phyloP scores from a whole-genome alignment of 2,113 vertebrate species.

The Ammodytes marinus region DNA sequence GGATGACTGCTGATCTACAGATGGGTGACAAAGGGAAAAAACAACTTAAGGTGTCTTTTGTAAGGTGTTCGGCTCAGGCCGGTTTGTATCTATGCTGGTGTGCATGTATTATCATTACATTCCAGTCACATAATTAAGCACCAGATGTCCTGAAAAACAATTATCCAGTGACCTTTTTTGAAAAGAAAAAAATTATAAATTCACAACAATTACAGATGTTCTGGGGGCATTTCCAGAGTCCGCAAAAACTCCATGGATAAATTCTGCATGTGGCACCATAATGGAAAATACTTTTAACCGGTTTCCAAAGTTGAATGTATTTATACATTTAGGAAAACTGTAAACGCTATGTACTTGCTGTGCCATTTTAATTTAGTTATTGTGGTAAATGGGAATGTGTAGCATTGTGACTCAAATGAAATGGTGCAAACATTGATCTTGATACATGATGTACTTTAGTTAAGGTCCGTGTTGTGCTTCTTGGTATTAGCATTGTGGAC shows the following conservation, averaged over 20 bases:
- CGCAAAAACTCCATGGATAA: neutral
- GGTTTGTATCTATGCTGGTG: neutral
- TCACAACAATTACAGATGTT: neutral
- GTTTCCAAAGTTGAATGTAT: neutral
- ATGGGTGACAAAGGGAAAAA: conserved; percentile 1
- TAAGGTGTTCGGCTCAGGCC: neutral
- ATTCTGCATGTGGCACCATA: neutral
- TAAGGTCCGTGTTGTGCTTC: neutral
- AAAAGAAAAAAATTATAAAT: neutral
- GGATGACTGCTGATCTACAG: conserved; percentile 9
- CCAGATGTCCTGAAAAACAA: neutral
- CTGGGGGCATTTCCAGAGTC: neutral
- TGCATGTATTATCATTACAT: conserved; percentile 2
- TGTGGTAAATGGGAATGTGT: too few species aligned
- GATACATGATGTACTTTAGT: neutral
- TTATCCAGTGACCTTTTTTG: neutral
- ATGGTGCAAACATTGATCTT: too few species aligned
- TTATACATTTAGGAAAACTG: neutral
- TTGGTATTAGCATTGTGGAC: neutral
- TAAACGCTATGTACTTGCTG: neutral
- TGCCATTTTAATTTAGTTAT: too few species aligned
- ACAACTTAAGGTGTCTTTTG: neutral
- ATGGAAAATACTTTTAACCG: neutral
- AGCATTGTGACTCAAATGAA: too few species aligned
- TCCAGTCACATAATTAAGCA: conserved; percentile 4